These are phyloP conservation scores for Plagodis dolabraria DNA, from an alignment of 2,888 invertebrate species.

Conservation along the genomic window DNA sequence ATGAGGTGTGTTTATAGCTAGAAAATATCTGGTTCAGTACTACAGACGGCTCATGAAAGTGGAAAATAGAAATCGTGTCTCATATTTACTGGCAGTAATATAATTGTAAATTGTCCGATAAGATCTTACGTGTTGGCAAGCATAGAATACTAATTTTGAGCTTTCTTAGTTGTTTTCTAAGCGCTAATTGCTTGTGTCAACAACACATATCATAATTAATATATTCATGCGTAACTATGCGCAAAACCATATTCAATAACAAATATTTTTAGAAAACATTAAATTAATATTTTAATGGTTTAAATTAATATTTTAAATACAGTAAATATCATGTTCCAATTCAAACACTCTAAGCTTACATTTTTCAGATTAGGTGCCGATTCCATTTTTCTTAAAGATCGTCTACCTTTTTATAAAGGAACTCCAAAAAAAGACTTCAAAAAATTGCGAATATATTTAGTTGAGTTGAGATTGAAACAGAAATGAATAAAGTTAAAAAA, in stretches of 20 bases:
- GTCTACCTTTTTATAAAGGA: too few relatives aligned
- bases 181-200: conserved; percentile 1
- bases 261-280: too few relatives aligned
- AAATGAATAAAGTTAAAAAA: conserved; percentile 1
- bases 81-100: conserved; percentile 20
- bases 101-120: conserved; percentile 22
- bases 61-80: conserved; percentile 25
- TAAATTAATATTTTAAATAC: too few relatives aligned
- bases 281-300: too few relatives aligned
- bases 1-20: conserved; percentile 6
- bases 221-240: not conserved
- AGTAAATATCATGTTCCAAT: too few relatives aligned
- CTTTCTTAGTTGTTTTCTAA: conserved; percentile 10
- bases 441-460: too few relatives aligned
- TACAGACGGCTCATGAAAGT: conserved; percentile 12
- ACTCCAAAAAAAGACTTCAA: too few relatives aligned
- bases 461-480: too few relatives aligned
- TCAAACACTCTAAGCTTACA: too few relatives aligned
- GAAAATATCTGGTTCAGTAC: conserved; percentile 5
- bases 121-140: conserved; percentile 6
- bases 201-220: not conserved
- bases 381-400: too few relatives aligned
- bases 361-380: too few relatives aligned
- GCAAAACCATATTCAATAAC: too few relatives aligned
- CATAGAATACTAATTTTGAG: not conserved